Base-by-base conservation (phyloP, 2,888 invertebrate species). In the Gandaritis pyraliata region DNA sequence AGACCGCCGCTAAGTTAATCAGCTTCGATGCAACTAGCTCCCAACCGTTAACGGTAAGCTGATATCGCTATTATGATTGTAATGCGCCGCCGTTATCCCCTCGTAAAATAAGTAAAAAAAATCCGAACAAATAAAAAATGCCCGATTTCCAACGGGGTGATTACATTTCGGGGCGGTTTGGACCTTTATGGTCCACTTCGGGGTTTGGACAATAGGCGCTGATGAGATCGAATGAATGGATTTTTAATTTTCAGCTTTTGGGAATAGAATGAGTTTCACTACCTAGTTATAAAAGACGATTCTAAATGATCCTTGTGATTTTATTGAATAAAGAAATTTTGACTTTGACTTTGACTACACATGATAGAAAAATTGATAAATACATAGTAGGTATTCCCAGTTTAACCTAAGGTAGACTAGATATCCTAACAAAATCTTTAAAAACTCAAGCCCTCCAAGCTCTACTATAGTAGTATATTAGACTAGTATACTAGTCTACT, bases 61-160 rank as follows among this genome's bases (percentile, higher is more conserved):
- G 86, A 89, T 86, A 87, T 78, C 77, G 81, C 85, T 80, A 91
- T 92, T 91, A 82, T 92, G 86, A 90, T 91, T 91, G 81, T 89
- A 91, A 91, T 90, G 82, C 71, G 86, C 85, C 80, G 87, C 87
- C 86, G 87, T 86, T 88, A 85, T 82, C 78, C 82, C 56, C 56
- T 52, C 45, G 46, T 61, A 50, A 60, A 53, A 63, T 13, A 30
- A 46, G 72, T 33, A 69, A 48, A 56, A 48, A 56, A 39, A 13
- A 41, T 16, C 16, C 16, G 45, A 53, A 62, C 66, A 52, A 52
- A 53, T 72, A 81, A 82, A 83, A 87, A 85, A 81, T 69, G 73
- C 72, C 72, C 72, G 71, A 76, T 75, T 80, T 75, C 73, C 71
- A 84, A 84, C 75, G 78, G 76, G 80, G 46, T 83, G 81, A 81